Percentiles rank a stretch among this genome's conserved stretches.
Conservation (phyloP, 2,797 vertebrate genomes). For the Fratercula arctica region DNA sequence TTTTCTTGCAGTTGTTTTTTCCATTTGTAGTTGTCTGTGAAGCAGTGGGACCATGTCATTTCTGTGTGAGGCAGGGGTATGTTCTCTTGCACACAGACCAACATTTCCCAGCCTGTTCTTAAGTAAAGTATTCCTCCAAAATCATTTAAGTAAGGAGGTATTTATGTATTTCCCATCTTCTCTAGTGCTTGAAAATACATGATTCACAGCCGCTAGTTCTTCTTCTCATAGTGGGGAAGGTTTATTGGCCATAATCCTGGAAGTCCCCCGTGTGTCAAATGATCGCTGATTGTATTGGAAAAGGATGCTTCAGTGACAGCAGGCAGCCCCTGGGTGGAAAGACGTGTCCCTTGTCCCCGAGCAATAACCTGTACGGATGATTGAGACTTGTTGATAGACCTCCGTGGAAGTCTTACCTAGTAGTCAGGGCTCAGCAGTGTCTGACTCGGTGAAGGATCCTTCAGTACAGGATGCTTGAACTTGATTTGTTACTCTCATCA, state of each 20-base stretch:
- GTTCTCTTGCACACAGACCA: background rate
- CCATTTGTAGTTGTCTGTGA: background rate
- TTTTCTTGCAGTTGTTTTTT: background rate
- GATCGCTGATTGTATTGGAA: constrained; percentile 18
- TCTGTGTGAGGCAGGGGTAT: fast-evolving
- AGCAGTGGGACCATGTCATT: background rate
- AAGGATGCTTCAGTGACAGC: constrained; percentile 19
- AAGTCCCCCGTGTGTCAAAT: background rate
- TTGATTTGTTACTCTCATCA: constrained; percentile 37
- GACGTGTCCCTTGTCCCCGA: constrained; percentile 32
- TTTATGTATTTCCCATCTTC: background rate
- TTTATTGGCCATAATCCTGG: constrained; percentile 24
- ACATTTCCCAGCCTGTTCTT: background rate
- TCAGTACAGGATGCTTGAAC: constrained; percentile 3
- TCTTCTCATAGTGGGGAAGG: background rate
- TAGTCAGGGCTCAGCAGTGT: background rate
- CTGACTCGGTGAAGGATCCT: background rate
- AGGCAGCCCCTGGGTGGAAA: background rate
- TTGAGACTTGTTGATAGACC: constrained; percentile 54
- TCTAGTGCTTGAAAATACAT: background rate
- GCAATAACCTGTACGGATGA: constrained; percentile 34
- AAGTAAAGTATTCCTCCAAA: background rate
- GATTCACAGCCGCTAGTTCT: background rate
- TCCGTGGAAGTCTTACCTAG: background rate
- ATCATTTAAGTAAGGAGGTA: background rate